A percentile compares a stretch with the other conserved stretches of the same genome.
These are phyloP conservation scores for Hozukius guyotensis DNA, from an alignment of 2,797 vertebrate species.

Conservation along the genomic window DNA sequence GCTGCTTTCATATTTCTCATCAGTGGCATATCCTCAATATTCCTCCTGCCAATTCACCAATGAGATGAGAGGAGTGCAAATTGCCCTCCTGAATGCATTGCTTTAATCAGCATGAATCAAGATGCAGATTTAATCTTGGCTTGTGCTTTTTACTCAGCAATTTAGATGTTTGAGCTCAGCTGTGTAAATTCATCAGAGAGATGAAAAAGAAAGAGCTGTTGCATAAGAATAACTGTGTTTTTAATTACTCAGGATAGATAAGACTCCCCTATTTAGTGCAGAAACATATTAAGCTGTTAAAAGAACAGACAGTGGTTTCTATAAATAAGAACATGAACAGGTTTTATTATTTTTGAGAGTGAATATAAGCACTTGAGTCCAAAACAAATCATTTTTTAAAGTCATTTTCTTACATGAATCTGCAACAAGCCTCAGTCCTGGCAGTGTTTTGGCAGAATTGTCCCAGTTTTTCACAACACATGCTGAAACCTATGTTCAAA, in stretches of 20 bases:
- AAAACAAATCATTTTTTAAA: conserved; percentile 27
- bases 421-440: conserved; percentile 39
- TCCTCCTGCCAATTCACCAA: conserved; percentile 35
- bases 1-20: conserved; percentile 46
- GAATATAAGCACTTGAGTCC: conserved; percentile 33
- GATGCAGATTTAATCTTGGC: conserved; percentile 62
- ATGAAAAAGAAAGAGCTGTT: conserved; percentile 36
- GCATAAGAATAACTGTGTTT: not conserved
- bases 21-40: conserved; percentile 46
- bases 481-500: conserved; percentile 75
- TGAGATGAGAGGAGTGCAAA: conserved; percentile 71
- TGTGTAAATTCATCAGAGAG: conserved; percentile 11
- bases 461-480: conserved; percentile 68
- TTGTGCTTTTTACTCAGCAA: conserved; percentile 39
- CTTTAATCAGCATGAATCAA: conserved; percentile 66
- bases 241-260: conserved; percentile 14
- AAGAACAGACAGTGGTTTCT: conserved; percentile 37
- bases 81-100: conserved; percentile 44
- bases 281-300: not conserved
- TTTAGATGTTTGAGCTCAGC: conserved; percentile 35
- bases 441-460: conserved; percentile 21
- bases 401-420: conserved; percentile 46
- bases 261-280: not conserved
- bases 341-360: conserved; percentile 49
- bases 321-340: conserved; percentile 32